These are phyloP conservation scores for Microctonus aethiopoides DNA, from an alignment of 2,888 invertebrate genomes.

Conservation along the genomic window DNA sequence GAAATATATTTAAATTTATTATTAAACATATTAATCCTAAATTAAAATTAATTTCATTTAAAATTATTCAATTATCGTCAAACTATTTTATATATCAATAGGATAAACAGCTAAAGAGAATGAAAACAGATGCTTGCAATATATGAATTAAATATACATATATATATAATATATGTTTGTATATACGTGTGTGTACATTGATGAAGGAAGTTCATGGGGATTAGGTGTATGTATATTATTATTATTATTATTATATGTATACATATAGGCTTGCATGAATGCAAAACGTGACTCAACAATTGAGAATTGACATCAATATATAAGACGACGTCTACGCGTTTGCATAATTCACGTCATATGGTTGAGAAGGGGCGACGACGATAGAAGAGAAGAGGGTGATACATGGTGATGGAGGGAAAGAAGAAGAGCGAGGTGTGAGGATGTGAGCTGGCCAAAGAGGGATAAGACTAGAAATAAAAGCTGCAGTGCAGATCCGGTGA, in stretches of 20 bases:
- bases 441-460: neutral
- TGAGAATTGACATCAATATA: constrained; percentile 33
- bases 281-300: constrained; percentile 35
- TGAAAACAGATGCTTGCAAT: neutral
- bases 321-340: constrained; percentile 31
- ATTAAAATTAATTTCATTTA: neutral
- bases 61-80: neutral
- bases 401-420: neutral
- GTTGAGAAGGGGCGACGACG: neutral
- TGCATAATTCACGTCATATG: constrained; percentile 30
- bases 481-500: constrained; percentile 13
- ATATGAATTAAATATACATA: neutral
- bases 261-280: constrained; percentile 26
- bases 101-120: neutral
- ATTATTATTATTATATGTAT: too few species aligned
- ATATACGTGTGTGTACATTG: constrained; percentile 18
- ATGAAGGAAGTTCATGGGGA: constrained; percentile 32
- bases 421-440: neutral
- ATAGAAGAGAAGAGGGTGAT: neutral
- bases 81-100: neutral
- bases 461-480: neutral
- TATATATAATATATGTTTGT: neutral
- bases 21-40: neutral
- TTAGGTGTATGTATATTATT: too few species aligned
- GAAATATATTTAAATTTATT: neutral